Percentiles rank a stretch among this genome's conserved stretches.
Conservation (phyloP, 2,797 vertebrate species). For the Sebastes taczanowskii region DNA sequence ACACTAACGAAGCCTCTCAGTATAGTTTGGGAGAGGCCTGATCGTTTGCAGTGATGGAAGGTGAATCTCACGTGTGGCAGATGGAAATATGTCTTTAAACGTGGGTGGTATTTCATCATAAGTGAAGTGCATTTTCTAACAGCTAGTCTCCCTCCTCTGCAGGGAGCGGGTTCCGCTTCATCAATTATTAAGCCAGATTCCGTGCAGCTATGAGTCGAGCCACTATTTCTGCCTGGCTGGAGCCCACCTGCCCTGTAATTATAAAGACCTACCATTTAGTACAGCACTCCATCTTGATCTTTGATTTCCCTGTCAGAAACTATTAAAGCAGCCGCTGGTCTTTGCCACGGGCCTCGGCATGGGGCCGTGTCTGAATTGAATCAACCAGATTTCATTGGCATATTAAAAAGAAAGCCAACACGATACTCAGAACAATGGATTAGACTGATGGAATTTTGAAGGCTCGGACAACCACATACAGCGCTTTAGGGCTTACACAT, state of each 20-base stretch:
- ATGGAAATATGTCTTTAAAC: constrained; percentile 42
- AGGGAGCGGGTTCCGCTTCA: constrained; percentile 62
- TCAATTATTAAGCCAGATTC: constrained; percentile 74
- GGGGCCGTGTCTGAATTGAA: constrained; percentile 61
- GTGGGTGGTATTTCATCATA: constrained; percentile 38
- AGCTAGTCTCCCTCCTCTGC: constrained; percentile 31
- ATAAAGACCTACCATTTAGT: constrained; percentile 79
- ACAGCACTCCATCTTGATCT: constrained; percentile 73
- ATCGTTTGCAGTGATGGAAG: constrained; percentile 6
- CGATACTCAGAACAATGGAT: constrained; percentile 35
- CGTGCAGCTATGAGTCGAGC: constrained; percentile 51
- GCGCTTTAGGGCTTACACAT: constrained; percentile 8
- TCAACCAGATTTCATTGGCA: constrained; percentile 66
- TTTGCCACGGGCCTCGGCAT: constrained; percentile 50
- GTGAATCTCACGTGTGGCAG: not conserved
- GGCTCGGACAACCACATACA: constrained; percentile 28
- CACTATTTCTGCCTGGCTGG: constrained; percentile 70
- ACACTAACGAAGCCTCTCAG: constrained; percentile 1
- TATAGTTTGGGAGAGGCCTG: not conserved
- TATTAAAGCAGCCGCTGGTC: constrained; percentile 70
- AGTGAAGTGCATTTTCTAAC: constrained; percentile 41
- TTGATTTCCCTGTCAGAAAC: constrained; percentile 80
- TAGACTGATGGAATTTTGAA: constrained; percentile 28
- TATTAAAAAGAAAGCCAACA: constrained; percentile 63
- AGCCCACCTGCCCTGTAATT: constrained; percentile 80